phyloP scores from a whole-genome alignment of 2,888 invertebrate genomes.

The Parnassius mnemosyne region DNA sequence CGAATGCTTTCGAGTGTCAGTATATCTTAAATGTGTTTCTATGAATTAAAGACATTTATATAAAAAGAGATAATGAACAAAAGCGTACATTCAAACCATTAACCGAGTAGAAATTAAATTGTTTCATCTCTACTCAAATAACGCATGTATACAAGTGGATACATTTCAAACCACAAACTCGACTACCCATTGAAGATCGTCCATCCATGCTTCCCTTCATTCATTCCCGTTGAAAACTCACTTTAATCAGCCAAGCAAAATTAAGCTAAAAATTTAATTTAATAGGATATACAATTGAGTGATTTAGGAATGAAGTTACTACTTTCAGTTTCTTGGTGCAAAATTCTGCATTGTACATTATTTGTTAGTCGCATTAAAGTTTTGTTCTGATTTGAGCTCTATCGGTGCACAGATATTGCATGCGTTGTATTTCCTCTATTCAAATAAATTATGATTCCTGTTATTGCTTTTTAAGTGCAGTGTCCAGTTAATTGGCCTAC shows the following conservation, averaged over 20 bases:
- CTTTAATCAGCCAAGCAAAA: conserved; percentile 4
- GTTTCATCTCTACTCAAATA: conserved; percentile 28
- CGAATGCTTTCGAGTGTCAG: too few relatives aligned
- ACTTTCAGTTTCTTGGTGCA: neutral
- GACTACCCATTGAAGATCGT: conserved; percentile 64
- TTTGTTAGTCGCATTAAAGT: conserved; percentile 48
- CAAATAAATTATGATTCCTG: conserved; percentile 11
- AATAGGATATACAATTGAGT: conserved; percentile 13
- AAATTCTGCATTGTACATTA: conserved; percentile 43
- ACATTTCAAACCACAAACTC: conserved; percentile 56
- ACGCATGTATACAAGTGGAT: conserved; percentile 39
- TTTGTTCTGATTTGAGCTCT: conserved; percentile 26
- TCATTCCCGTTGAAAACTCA: conserved; percentile 21
- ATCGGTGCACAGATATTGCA: conserved; percentile 20
- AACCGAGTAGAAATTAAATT: conserved; percentile 13
- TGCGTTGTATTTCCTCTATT: conserved; percentile 17
- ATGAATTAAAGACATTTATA: too few relatives aligned
- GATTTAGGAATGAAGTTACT: neutral
- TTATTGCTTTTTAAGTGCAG: too few relatives aligned
- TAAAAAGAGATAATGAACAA: neutral
- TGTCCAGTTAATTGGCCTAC: too few relatives aligned
- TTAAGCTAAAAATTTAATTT: neutral
- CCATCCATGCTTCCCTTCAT: conserved; percentile 55
- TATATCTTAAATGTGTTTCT: too few relatives aligned
- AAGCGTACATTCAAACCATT: conserved; percentile 8